Evolutionary conservation across 2,888 invertebrate species (phyloP).

Genomic region (Drosophila subsilvestris): DNA sequence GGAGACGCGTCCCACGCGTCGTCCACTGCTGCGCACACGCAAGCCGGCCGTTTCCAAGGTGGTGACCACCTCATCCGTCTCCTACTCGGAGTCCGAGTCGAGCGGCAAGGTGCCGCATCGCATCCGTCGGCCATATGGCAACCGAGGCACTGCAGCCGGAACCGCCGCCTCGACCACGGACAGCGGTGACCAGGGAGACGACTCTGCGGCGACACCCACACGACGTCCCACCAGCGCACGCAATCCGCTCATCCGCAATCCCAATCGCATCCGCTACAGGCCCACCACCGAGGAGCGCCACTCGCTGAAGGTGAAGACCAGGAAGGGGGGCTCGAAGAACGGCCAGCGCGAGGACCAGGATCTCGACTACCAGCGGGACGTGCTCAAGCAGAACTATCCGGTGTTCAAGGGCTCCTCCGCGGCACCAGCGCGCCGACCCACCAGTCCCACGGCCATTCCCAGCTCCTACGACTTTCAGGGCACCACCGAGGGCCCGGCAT

Average conservation of each 20-base stretch:
- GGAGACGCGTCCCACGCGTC: conserved; percentile 83
- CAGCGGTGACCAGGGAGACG: conserved; percentile 47
- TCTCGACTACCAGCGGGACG: conserved; percentile 87
- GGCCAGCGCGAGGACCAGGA: conserved; percentile 79
- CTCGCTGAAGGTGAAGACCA: conserved; percentile 76
- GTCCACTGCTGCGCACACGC: conserved; percentile 85
- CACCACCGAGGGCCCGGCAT: conserved; percentile 76
- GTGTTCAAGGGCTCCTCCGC: conserved; percentile 84
- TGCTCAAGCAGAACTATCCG: conserved; percentile 87
- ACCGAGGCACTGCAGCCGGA: conserved; percentile 58
- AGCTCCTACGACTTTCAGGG: conserved; percentile 70
- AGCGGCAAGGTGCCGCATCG: conserved; percentile 81
- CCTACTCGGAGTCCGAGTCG: conserved; percentile 80
- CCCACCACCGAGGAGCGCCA: conserved; percentile 83
- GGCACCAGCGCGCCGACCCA: conserved; percentile 62
- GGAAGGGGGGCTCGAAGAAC: conserved; percentile 68
- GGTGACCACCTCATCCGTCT: conserved; percentile 82
- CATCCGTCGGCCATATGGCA: conserved; percentile 84
- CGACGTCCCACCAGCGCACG: conserved; percentile 72
- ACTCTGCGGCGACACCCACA: conserved; percentile 56
- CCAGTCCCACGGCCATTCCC: conserved; percentile 81
- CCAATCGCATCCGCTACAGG: conserved; percentile 84
- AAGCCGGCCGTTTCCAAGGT: conserved; percentile 84
- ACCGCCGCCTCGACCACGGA: conserved; percentile 32
- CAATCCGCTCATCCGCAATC: conserved; percentile 81